Percentiles rank a stretch among this genome's conserved stretches.
Evolutionary conservation across 2,888 invertebrate species (phyloP).

Genomic region (Tenthredo amoena): DNA sequence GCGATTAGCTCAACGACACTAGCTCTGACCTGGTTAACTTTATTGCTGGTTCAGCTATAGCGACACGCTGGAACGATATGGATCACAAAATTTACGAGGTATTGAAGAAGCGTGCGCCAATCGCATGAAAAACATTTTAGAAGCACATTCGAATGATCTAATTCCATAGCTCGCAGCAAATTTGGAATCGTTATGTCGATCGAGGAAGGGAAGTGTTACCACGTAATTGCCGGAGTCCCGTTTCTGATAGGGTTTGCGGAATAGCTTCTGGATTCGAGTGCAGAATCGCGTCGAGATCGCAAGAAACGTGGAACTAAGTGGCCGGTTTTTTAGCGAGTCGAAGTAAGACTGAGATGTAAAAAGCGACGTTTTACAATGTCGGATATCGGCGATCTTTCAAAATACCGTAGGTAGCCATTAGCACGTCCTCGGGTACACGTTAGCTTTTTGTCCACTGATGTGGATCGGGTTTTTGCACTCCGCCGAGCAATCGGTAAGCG

Average conservation of each 20-base stretch:
- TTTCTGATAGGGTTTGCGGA: background rate
- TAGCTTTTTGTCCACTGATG: slow-evolving; percentile 7
- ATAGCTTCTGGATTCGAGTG: background rate
- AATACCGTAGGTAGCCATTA: background rate
- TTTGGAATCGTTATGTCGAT: background rate
- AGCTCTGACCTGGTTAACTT: slow-evolving; percentile 12
- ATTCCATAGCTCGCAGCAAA: background rate
- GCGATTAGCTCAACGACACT: slow-evolving; percentile 10
- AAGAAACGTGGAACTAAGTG: background rate
- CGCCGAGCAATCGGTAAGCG: slow-evolving; percentile 31
- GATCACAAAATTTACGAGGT: background rate
- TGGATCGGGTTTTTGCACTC: slow-evolving; percentile 30
- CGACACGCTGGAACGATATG: background rate
- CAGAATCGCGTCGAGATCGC: background rate
- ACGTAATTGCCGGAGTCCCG: background rate
- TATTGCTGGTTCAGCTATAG: background rate
- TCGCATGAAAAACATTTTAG: background rate
- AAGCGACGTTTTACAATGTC: slow-evolving; percentile 4
- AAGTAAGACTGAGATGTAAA: background rate
- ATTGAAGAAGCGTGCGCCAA: background rate
- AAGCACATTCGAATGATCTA: background rate
- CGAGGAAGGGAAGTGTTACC: background rate
- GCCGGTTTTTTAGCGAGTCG: background rate
- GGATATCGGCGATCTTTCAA: slow-evolving; percentile 2
- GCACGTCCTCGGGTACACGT: background rate